Evolutionary conservation across 2,888 invertebrate genomes (phyloP).

Genomic region (Stratiomys singularior): DNA sequence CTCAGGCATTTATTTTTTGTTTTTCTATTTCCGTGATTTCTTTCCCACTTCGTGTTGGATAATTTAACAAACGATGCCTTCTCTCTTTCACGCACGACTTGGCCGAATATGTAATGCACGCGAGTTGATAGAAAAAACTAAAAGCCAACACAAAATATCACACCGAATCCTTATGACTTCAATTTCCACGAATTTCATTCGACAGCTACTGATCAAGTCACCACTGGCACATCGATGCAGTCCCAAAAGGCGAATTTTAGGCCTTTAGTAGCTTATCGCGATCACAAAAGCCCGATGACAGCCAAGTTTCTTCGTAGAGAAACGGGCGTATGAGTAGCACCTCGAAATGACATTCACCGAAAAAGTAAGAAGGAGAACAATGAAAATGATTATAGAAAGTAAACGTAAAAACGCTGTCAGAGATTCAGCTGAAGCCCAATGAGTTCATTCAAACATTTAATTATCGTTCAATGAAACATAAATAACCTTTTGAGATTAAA

Average conservation of each 20-base stretch:
- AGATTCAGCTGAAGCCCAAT: too few relatives aligned
- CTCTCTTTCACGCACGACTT: constrained; percentile 17
- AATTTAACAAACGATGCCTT: background rate
- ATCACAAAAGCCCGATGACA: background rate
- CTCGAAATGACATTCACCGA: too few relatives aligned
- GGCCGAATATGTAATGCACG: background rate
- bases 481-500: too few relatives aligned
- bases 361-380: background rate
- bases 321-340: too few relatives aligned
- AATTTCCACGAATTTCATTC: background rate
- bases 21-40: constrained; percentile 4
- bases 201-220: background rate
- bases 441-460: too few relatives aligned
- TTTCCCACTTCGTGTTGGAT: background rate
- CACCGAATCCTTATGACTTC: background rate
- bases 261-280: background rate
- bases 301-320: too few relatives aligned
- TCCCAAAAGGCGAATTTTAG: background rate
- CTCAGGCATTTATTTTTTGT: background rate
- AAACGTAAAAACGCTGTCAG: too few relatives aligned
- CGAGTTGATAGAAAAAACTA: background rate
- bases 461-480: too few relatives aligned
- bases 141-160: background rate
- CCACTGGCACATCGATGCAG: background rate
- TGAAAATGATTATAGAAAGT: background rate